Evolutionary conservation across 2,113 vertebrate genomes (phyloP).

Genomic region (Hydrolagus affinis): DNA sequence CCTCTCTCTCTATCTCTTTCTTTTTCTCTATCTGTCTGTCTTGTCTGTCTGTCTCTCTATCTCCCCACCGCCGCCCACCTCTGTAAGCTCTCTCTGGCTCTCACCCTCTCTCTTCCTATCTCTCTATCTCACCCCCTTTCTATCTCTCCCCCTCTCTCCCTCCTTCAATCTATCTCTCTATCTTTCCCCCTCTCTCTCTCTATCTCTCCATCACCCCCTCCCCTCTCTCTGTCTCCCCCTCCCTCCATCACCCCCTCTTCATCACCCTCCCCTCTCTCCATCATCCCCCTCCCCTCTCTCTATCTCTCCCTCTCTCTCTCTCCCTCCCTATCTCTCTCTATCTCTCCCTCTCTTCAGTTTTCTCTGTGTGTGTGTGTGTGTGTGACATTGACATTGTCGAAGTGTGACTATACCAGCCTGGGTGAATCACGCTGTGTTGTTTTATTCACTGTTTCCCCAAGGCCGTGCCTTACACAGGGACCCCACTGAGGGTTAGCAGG

Average conservation of each 20-base stretch:
- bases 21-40: neutral
- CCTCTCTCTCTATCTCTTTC: neutral
- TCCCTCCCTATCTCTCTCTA: neutral
- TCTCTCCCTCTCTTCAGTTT: neutral
- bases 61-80: no score
- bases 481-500: slow-evolving; percentile 63
- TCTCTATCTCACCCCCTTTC: no score
- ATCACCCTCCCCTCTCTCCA: neutral
- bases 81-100: no score
- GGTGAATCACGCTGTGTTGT: slow-evolving; percentile 50
- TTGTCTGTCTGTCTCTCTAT: neutral
- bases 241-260: neutral
- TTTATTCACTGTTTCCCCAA: slow-evolving; percentile 47
- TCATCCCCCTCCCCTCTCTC: neutral
- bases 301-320: no score
- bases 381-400: neutral
- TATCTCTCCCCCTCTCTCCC: no score
- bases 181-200: no score
- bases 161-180: no score
- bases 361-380: neutral
- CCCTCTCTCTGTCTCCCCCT: neutral
- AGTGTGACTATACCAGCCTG: slow-evolving; percentile 45
- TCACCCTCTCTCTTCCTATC: no score
- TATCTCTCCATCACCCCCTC: neutral
- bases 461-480: slow-evolving; percentile 59